Evolutionary conservation across 1,140 invertebrate genomes (phyloP).

Genomic region (Dolichoris vasculosae): DNA sequence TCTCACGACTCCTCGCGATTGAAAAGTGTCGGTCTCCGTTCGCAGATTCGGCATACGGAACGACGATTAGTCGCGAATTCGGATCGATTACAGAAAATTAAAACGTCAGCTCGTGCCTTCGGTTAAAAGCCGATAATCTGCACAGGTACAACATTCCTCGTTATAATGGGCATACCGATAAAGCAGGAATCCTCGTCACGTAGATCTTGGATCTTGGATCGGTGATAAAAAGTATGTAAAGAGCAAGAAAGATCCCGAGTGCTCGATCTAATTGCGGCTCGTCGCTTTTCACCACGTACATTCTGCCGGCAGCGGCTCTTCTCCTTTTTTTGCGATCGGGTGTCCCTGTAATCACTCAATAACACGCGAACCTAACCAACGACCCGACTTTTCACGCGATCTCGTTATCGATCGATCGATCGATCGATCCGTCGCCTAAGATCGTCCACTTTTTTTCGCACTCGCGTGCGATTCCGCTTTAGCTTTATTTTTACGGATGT

Average conservation of each 20-base stretch:
- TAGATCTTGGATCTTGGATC: background rate
- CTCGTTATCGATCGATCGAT: conserved; percentile 33
- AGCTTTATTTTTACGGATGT: no score
- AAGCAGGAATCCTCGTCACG: background rate
- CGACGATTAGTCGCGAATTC: background rate
- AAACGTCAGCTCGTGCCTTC: background rate
- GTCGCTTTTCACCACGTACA: background rate
- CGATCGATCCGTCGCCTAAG: no score
- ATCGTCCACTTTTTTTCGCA: background rate
- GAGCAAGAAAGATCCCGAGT: background rate
- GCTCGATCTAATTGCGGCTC: background rate
- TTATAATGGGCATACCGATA: background rate
- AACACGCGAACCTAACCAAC: conserved; percentile 4
- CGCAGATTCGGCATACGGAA: background rate
- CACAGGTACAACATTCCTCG: background rate
- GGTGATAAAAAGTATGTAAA: background rate
- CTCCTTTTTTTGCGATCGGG: background rate
- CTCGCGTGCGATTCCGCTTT: background rate
- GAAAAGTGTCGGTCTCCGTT: no score
- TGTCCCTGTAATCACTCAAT: conserved; percentile 39
- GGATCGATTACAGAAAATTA: conserved; percentile 10
- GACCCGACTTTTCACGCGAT: background rate
- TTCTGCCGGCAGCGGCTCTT: background rate
- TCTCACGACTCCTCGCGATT: no score
- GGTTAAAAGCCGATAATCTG: conserved; percentile 5